A percentile compares a stretch with the other conserved stretches of the same genome.
Conservation (phyloP, 1,140 invertebrate genomes). For the Heliconius congener region DNA sequence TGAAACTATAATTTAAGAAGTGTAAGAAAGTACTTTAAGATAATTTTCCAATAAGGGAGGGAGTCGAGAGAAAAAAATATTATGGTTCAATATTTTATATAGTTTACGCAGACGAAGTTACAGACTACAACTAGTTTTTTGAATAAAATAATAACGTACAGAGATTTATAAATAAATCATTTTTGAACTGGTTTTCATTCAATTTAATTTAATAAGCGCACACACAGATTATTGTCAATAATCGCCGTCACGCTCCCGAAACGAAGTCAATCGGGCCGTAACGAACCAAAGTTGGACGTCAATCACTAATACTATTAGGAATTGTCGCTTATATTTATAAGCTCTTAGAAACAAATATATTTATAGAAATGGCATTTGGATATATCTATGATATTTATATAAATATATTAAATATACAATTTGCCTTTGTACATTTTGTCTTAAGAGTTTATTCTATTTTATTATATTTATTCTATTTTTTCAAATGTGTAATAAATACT, state of each 20-base stretch:
- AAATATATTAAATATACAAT: too few relatives aligned
- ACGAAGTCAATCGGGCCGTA: constrained; percentile 46
- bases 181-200: constrained; percentile 28
- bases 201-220: constrained; percentile 38
- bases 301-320: constrained; percentile 52
- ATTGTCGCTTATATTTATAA: constrained; percentile 42
- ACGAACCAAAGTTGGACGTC: constrained; percentile 47
- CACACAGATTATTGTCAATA: constrained; percentile 44
- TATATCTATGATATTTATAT: too few relatives aligned
- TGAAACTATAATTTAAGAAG: too few relatives aligned
- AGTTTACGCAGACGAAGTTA: too few relatives aligned
- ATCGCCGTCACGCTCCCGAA: constrained; percentile 48
- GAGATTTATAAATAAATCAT: not conserved
- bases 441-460: too few relatives aligned
- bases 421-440: too few relatives aligned
- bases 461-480: too few relatives aligned
- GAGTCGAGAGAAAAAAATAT: too few relatives aligned
- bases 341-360: constrained; percentile 4
- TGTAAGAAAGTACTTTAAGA: too few relatives aligned
- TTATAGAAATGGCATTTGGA: not conserved
- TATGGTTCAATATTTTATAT: too few relatives aligned
- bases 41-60: too few relatives aligned
- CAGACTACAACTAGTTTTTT: not conserved
- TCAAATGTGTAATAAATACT: too few relatives aligned
- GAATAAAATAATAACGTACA: not conserved